These are phyloP conservation scores for Strix occidentalis DNA, from an alignment of 2,797 vertebrate species.

Conservation along the genomic window DNA sequence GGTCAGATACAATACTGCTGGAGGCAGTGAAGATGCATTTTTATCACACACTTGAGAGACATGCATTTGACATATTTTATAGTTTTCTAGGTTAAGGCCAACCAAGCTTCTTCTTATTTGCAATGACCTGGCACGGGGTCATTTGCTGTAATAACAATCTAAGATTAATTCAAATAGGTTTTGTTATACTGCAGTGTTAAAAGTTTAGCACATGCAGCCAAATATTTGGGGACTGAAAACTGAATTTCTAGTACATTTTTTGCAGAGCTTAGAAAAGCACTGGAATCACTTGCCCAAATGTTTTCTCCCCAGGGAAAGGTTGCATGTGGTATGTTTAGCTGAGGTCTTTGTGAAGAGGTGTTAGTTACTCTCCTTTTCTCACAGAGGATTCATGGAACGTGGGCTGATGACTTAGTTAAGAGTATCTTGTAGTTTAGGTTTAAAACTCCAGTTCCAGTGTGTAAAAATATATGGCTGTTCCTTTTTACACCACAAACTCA, in stretches of 20 bases:
- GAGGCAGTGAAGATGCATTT: slow-evolving; percentile 61
- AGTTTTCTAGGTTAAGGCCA: slow-evolving; percentile 61
- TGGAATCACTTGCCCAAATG: not conserved
- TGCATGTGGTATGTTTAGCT: not conserved
- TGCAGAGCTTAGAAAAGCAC: not conserved
- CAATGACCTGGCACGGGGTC: slow-evolving; percentile 61
- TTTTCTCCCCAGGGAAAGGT: not conserved
- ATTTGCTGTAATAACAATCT: slow-evolving; percentile 57
- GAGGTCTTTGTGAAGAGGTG: not conserved
- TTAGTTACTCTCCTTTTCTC: not conserved
- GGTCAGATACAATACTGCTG: slow-evolving; percentile 71
- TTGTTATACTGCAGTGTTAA: not conserved
- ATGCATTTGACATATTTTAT: slow-evolving; percentile 65
- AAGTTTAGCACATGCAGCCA: not conserved
- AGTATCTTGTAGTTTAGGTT: not conserved
- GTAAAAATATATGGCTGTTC: not conserved
- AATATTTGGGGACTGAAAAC: not conserved
- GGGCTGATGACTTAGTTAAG: not conserved
- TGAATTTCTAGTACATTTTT: not conserved
- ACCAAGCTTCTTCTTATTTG: slow-evolving; percentile 63
- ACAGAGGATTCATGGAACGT: not conserved
- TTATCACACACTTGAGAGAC: slow-evolving; percentile 72
- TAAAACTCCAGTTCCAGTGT: not conserved
- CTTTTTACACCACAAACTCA: not conserved
- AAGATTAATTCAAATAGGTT: slow-evolving; percentile 10